Conservation (phyloP, 2,797 vertebrate genomes). For the Peromyscus aztecus region DNA sequence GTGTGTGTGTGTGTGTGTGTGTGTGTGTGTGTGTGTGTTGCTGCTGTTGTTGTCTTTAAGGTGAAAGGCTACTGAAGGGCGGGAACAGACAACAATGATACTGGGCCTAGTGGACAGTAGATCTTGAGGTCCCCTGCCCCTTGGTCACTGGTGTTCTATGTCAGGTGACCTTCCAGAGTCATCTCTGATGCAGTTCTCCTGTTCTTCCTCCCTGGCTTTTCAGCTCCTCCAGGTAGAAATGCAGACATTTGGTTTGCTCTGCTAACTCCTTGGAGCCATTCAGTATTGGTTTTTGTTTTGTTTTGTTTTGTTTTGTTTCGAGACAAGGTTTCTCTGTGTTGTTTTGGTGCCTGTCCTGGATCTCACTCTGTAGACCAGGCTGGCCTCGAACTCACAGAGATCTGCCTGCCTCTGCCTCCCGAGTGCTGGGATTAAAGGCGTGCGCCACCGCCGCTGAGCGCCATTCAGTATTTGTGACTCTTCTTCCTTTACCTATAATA, state of each 20-base stretch:
- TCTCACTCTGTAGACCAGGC: no score
- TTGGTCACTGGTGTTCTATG: neutral
- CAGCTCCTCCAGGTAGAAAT: neutral
- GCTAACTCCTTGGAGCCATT: neutral
- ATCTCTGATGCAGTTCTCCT: neutral
- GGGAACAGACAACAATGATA: neutral
- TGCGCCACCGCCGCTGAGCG: no score
- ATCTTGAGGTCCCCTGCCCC: neutral
- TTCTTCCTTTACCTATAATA: conserved; percentile 32
- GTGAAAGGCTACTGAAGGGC: neutral
- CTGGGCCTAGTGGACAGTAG: neutral
- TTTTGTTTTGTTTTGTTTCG: no score
- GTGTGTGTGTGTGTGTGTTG: neutral
- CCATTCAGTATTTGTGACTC: neutral
- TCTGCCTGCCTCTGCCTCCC: no score
- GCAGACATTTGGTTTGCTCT: neutral
- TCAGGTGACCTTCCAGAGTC: neutral
- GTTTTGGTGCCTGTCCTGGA: no score
- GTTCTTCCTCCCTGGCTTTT: neutral
- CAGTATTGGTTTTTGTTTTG: neutral
- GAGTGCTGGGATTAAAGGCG: no score
- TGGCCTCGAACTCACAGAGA: no score
- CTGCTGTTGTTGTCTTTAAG: conserved; percentile 7
- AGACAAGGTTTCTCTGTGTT: no score
- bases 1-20: neutral